Base-by-base conservation (phyloP, 2,113 vertebrate genomes). In the Casuarius casuarius region DNA sequence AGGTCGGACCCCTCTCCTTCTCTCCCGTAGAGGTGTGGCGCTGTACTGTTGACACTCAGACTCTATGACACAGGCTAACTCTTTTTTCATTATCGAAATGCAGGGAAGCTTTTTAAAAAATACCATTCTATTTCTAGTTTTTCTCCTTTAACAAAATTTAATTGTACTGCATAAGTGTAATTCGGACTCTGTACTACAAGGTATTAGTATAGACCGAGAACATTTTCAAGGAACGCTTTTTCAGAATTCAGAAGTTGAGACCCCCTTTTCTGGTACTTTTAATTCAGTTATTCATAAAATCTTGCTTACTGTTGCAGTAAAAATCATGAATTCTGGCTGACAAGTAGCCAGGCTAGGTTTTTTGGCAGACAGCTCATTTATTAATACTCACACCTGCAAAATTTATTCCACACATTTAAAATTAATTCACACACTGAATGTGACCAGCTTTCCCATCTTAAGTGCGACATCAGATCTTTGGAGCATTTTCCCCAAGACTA, bases 281-380 rank as follows among this genome's bases (percentile, higher is more conserved):
- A 67, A 66, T 33, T 77, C n/a, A 73, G 21, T 71, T 66, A 76
- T 85, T 96, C 73, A 66, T 92, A 75, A 93, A 94, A 59, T 75
- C 9, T 9, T 96, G 19, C 63, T 92, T 87, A 66, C 29, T 82
- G 23, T 62, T 40, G 52, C 54, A 87, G 42, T 84, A 84, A 74
- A 96, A 91, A 23, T 65, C 12, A 71, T 71, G 54, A 91, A 61
- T 79, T 94, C n/a, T 67, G 72, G 42, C 52, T 71, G 66, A 63
- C 44, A 72, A 67, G 35, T 61, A 87, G 28, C 44, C 23, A 79
- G 81, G 20, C 44, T 89, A 14, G 65, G 19, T 3, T 22, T 87
- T 63, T 82, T 95, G 94, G 79, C 85, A 89, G 91, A 76, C 59
- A 94, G 29, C 15, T 78, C 62, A 44, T 33, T 40, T 88, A 38